Base-by-base conservation (phyloP, 2,113 vertebrate species). In the Amia ocellicauda region DNA sequence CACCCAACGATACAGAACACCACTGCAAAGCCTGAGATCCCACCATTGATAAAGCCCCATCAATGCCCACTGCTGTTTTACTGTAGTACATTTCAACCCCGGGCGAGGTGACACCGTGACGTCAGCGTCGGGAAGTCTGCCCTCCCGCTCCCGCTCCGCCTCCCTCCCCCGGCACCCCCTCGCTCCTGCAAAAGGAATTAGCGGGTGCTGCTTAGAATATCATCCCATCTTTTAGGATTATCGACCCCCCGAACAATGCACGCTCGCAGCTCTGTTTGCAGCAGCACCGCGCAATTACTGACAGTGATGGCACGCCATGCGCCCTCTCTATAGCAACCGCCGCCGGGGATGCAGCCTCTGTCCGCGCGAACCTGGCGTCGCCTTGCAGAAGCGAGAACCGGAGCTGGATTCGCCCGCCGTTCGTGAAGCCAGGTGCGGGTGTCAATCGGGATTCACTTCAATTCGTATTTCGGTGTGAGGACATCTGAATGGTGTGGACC, bases 181-280 rank as follows among this genome's bases (percentile, higher is more conserved):
- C 27, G 66, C 23, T 72, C 57, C 58, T 62, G 70, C 62, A 50
- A 63, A 52, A 65, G 61, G 67, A 67, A 68, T 73, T 72, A 65
- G 52, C 45, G 42, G 54, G 28, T 55, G 57, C 66, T 65, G 66
- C 42, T 52, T 24, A 60, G 60, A 69, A 68, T 71, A 58, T 67
- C 55, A 52, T 63, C 58, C 69, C 31, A 62, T 64, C 51, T 60
- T 68, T 50, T 58, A 20, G 75, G 72, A 74, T 74, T 77, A 72
- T 60, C 62, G 47, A 45, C 43, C 54, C 43, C 54, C 11, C 43
- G 52, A 67, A 63, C 68, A 64, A 63, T 52, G 59, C 40, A 57
- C 8, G 19, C 19, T 3, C 17, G 55, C 36, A 24, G 45, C 49
- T 58, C 63, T 41, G 64, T 50, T 16, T 20, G 19, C 31, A 29